These are phyloP conservation scores for Plecturocebus donacophilus DNA, from an alignment of 2,113 vertebrate genomes.

Conservation along the genomic window DNA sequence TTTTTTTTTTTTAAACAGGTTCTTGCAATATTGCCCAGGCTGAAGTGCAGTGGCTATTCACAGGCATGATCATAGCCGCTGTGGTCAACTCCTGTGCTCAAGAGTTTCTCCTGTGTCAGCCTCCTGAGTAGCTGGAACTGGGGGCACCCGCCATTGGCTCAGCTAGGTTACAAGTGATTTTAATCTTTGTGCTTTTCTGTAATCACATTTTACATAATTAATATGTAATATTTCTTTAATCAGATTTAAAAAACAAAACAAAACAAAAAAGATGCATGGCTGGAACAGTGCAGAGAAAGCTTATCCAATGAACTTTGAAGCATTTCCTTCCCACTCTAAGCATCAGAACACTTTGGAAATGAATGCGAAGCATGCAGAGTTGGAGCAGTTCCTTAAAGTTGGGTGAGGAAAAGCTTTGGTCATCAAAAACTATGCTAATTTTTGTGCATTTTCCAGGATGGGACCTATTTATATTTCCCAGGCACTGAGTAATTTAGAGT, in stretches of 20 bases:
- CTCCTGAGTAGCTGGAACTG: too few relatives aligned
- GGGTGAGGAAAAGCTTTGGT: background rate
- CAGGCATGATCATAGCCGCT: too few relatives aligned
- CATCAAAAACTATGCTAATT: background rate
- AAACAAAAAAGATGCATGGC: background rate
- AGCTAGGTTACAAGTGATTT: background rate
- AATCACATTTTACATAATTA: background rate
- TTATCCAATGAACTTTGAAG: background rate
- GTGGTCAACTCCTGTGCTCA: too few relatives aligned
- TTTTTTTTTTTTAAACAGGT: too few relatives aligned
- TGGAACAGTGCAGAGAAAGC: background rate
- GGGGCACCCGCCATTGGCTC: too few relatives aligned
- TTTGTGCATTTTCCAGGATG: background rate
- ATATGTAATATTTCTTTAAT: background rate
- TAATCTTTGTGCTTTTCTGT: conserved; percentile 13
- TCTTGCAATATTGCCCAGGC: too few relatives aligned
- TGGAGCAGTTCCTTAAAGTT: background rate
- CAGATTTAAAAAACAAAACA: background rate
- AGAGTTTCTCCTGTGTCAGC: too few relatives aligned
- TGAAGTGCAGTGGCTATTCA: too few relatives aligned
- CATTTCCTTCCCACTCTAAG: background rate
- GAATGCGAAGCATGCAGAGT: background rate
- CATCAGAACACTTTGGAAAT: background rate
- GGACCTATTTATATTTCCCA: background rate
- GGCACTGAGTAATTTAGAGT: background rate